These are phyloP conservation scores for Borostomias antarcticus DNA, from an alignment of 2,797 vertebrate genomes.

Conservation along the genomic window DNA sequence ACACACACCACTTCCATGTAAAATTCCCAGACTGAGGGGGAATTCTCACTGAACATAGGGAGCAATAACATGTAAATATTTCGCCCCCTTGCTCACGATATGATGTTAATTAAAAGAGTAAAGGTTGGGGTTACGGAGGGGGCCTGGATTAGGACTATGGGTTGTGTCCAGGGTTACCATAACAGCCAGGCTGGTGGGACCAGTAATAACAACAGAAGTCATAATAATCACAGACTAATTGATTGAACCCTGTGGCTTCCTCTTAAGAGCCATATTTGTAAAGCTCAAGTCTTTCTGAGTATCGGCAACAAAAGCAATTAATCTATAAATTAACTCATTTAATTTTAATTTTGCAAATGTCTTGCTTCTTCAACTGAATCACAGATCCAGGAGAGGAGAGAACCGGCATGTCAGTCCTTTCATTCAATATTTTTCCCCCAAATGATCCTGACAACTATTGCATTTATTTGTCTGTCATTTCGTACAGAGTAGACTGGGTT, in stretches of 20 bases:
- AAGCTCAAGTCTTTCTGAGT: conserved; percentile 67
- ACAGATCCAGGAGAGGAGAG: neutral
- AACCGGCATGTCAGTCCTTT: neutral
- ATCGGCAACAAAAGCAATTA: conserved; percentile 63
- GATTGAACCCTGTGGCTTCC: conserved; percentile 81
- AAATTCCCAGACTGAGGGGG: conserved; percentile 67
- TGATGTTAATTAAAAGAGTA: conserved; percentile 86
- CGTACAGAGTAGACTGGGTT: conserved; percentile 39
- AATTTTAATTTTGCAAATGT: conserved; percentile 8
- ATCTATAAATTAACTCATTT: conserved; percentile 48
- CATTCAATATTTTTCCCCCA: conserved; percentile 11
- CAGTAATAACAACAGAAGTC: conserved; percentile 83
- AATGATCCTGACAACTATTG: conserved; percentile 17
- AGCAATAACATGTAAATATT: conserved; percentile 79
- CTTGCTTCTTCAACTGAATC: conserved; percentile 30
- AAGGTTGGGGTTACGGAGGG: conserved; percentile 82
- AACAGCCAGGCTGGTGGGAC: conserved; percentile 79
- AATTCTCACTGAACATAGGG: conserved; percentile 59
- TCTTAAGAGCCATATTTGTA: conserved; percentile 76
- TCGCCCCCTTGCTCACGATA: conserved; percentile 76
- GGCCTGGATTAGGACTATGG: conserved; percentile 78
- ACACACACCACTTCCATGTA: conserved; percentile 49
- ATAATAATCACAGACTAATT: conserved; percentile 86
- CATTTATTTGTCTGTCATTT: conserved; percentile 45
- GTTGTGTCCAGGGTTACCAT: conserved; percentile 79